Evolutionary conservation across 2,797 vertebrate species (phyloP).

Genomic region (Denticeps clupeoides): DNA sequence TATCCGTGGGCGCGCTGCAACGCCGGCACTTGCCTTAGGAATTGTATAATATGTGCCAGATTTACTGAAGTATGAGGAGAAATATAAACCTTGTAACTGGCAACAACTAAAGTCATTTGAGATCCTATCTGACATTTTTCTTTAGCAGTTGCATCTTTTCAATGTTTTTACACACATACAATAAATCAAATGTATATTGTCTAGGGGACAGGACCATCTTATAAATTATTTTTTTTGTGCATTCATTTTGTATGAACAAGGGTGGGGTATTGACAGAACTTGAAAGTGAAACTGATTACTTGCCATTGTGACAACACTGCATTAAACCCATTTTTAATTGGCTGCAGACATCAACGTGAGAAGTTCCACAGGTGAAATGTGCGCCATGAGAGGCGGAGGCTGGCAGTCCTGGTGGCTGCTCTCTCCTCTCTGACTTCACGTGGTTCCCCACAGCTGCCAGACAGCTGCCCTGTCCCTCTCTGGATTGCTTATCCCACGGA

Average conservation of each 20-base stretch:
- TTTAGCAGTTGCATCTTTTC: conserved; percentile 23
- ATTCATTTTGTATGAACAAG: conserved; percentile 5
- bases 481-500: conserved; percentile 1
- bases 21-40: neutral
- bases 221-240: conserved; percentile 8
- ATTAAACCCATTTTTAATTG: too few relatives aligned
- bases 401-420: conserved; percentile 1
- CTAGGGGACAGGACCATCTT: conserved; percentile 13
- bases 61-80: conserved; percentile 16
- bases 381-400: too few relatives aligned
- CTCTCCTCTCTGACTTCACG: neutral
- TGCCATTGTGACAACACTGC: conserved; percentile 10
- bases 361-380: too few relatives aligned
- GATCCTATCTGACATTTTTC: conserved; percentile 24
- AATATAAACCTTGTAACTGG: conserved; percentile 25
- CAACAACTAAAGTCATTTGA: conserved; percentile 20
- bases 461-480: conserved; percentile 6
- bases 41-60: conserved; percentile 23
- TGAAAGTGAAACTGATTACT: neutral
- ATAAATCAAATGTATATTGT: conserved; percentile 24
- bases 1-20: neutral
- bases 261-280: conserved; percentile 1
- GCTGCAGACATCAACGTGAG: too few relatives aligned
- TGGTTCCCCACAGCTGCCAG: conserved; percentile 8
- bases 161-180: conserved; percentile 18